phyloP scores from a whole-genome alignment of 2,113 vertebrate species.

The Hippolais icterina region DNA sequence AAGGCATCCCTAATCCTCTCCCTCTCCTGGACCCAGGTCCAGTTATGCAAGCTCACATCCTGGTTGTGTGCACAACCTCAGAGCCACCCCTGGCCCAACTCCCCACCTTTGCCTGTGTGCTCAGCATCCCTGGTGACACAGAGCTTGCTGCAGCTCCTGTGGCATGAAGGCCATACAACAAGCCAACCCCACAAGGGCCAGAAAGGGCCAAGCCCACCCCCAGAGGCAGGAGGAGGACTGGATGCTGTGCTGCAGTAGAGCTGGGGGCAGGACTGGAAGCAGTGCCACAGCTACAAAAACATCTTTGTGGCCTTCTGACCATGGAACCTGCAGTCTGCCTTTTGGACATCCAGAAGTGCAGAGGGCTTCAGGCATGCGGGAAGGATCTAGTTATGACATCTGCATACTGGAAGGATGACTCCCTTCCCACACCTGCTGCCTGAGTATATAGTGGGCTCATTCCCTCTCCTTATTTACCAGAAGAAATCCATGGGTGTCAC shows the following conservation, averaged over 20 bases:
- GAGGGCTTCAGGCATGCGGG: neutral
- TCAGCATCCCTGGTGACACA: neutral
- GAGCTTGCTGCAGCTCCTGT: neutral
- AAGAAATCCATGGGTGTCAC: neutral
- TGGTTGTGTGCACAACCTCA: neutral
- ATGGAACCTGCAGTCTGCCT: neutral
- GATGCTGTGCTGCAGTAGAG: neutral
- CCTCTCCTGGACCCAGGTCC: neutral
- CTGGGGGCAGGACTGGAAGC: neutral
- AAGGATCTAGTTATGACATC: neutral
- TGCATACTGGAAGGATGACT: neutral
- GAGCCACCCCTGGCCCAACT: neutral
- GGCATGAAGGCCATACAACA: rapidly evolving
- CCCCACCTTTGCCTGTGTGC: rapidly evolving
- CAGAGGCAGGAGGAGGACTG: neutral
- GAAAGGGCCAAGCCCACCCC: neutral
- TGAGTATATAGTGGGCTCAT: neutral
- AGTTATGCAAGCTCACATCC: rapidly evolving
- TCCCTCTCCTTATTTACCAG: neutral
- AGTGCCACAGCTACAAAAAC: neutral
- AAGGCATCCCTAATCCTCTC: neutral
- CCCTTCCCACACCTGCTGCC: neutral
- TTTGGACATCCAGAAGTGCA: neutral
- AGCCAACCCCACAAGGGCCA: neutral
- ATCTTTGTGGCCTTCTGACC: neutral